Evolutionary conservation across 1,140 invertebrate genomes (phyloP).

Genomic region (Eupeodes corollae): DNA sequence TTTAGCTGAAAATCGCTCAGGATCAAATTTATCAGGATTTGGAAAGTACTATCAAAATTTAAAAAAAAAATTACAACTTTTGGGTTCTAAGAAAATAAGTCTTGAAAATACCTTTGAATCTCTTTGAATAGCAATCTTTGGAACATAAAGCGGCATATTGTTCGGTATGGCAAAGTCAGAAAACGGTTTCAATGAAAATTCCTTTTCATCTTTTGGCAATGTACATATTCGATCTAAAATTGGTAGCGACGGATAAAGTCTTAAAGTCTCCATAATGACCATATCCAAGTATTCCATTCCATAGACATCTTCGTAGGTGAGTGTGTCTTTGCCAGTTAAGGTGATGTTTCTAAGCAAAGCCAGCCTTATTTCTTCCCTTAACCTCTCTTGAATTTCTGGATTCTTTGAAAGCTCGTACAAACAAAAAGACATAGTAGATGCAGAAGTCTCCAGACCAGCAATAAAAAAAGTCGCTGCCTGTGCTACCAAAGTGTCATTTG

Average conservation of each 20-base stretch:
- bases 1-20: conserved; percentile 39
- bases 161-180: conserved; percentile 20
- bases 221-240: conserved; percentile 42
- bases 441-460: conserved; percentile 44
- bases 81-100: too few relatives aligned
- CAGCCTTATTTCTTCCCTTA: conserved; percentile 36
- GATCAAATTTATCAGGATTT: conserved; percentile 40
- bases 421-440: conserved; percentile 37
- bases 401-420: conserved; percentile 41
- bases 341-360: conserved; percentile 33
- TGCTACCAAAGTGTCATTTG: conserved; percentile 40
- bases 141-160: conserved; percentile 30
- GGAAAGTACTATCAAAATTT: conserved; percentile 41
- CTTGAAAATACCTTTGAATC: conserved; percentile 26
- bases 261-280: conserved; percentile 42
- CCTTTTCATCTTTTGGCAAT: not conserved
- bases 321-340: conserved; percentile 29
- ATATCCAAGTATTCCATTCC: conserved; percentile 39
- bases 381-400: conserved; percentile 36
- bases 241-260: conserved; percentile 46
- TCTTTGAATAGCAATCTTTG: conserved; percentile 28
- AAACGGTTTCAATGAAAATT: conserved; percentile 20
- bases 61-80: conserved; percentile 11
- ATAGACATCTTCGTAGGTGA: conserved; percentile 36
- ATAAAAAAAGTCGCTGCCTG: conserved; percentile 54